phyloP scores from a whole-genome alignment of 2,113 vertebrate genomes.

The Labeo rohita region DNA sequence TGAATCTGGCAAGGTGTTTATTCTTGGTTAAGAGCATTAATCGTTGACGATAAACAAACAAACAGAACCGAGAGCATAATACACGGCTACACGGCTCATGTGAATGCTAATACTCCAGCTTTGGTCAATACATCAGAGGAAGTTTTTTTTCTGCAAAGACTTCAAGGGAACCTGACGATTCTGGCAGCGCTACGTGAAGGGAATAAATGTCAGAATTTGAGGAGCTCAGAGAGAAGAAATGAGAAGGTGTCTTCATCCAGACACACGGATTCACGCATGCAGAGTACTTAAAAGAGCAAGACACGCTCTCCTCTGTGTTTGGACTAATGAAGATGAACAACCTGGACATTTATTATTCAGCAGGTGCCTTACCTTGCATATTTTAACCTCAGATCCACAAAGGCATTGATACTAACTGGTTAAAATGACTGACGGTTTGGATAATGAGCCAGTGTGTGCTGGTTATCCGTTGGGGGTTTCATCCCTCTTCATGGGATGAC shows the following conservation, averaged over 20 bases:
- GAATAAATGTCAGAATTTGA: slow-evolving; percentile 59
- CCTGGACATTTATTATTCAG: slow-evolving; percentile 50
- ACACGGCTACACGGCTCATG: neutral
- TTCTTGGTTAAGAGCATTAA: slow-evolving; percentile 1
- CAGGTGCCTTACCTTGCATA: slow-evolving; percentile 14
- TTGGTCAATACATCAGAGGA: slow-evolving; percentile 73
- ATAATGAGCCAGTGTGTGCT: slow-evolving; percentile 36
- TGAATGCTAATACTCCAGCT: slow-evolving; percentile 58
- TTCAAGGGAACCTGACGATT: slow-evolving; percentile 66
- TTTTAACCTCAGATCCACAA: slow-evolving; percentile 34
- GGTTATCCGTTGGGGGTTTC: neutral
- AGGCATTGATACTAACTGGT: slow-evolving; percentile 29
- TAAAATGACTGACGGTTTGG: slow-evolving; percentile 45
- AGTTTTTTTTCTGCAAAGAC: slow-evolving; percentile 58
- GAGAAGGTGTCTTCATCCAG: slow-evolving; percentile 25
- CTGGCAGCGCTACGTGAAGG: slow-evolving; percentile 58
- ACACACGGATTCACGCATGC: slow-evolving; percentile 30
- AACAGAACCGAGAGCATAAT: neutral
- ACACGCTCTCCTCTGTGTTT: slow-evolving; percentile 32
- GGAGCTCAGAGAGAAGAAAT: slow-evolving; percentile 46
- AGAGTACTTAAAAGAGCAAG: slow-evolving; percentile 40
- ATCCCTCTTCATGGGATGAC: slow-evolving; percentile 18
- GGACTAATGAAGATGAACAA: slow-evolving; percentile 57
- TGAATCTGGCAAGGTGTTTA: neutral
- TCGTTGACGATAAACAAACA: neutral